A percentile compares a stretch with the other conserved stretches of the same genome.
Conservation (phyloP, 1,140 invertebrate genomes). For the Metopolophium dirhodum region DNA sequence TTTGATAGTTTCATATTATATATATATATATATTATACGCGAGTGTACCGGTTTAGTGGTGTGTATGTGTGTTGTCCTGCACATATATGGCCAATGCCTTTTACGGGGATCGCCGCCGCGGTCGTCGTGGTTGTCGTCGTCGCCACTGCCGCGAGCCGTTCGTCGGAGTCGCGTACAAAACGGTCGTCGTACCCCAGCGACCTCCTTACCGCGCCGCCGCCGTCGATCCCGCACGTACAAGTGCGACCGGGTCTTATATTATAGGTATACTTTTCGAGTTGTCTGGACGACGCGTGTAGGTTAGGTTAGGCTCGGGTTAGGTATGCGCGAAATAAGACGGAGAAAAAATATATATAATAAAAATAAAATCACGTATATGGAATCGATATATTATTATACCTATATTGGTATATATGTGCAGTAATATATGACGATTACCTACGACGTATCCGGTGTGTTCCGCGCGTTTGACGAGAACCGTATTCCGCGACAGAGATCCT, state of each 20-base stretch:
- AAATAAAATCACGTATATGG: slow-evolving; percentile 18
- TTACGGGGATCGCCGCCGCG: slow-evolving; percentile 25
- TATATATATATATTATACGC: neutral
- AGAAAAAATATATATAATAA: neutral
- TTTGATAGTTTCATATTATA: slow-evolving; percentile 29
- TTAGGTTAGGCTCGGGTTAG: neutral
- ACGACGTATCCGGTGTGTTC: slow-evolving; percentile 18
- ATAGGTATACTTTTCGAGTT: slow-evolving; percentile 15
- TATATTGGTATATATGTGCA: neutral
- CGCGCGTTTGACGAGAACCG: neutral
- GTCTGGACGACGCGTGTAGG: neutral
- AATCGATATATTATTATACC: neutral
- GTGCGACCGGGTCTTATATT: neutral
- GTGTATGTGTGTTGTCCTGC: neutral
- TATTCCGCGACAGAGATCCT: slow-evolving; percentile 4
- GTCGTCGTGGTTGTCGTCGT: neutral
- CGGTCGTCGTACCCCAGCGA: slow-evolving; percentile 44
- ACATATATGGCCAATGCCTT: slow-evolving; percentile 55
- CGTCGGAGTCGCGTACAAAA: neutral
- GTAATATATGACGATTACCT: neutral
- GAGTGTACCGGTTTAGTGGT: slow-evolving; percentile 25
- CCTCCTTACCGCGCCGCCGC: slow-evolving; percentile 21
- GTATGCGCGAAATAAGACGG: neutral
- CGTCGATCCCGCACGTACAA: slow-evolving; percentile 13
- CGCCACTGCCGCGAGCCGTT: neutral